Evolutionary conservation across 2,888 invertebrate genomes (phyloP).

Genomic region (Idaea aversata): DNA sequence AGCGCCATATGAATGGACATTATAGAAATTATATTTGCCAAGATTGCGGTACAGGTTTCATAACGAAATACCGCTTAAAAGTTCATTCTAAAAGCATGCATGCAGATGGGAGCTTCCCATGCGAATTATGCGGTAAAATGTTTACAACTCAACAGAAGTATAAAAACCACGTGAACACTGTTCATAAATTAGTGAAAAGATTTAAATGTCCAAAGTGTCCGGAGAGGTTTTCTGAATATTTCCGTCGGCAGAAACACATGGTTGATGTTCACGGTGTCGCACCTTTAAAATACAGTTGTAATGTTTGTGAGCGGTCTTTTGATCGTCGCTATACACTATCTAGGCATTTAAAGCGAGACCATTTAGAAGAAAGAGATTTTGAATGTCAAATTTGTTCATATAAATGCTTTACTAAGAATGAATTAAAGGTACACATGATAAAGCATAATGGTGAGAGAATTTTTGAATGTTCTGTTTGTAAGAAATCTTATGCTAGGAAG

Average conservation of each 20-base stretch:
- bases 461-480: slow-evolving; percentile 61
- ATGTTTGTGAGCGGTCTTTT: slow-evolving; percentile 28
- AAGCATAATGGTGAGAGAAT: slow-evolving; percentile 43
- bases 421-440: slow-evolving; percentile 29
- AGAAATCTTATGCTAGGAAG: slow-evolving; percentile 51
- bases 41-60: slow-evolving; percentile 59
- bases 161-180: slow-evolving; percentile 37
- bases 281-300: slow-evolving; percentile 30
- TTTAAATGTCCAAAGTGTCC: slow-evolving; percentile 42
- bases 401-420: slow-evolving; percentile 45
- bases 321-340: slow-evolving; percentile 26
- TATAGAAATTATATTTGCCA: slow-evolving; percentile 65
- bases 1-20: slow-evolving; percentile 69
- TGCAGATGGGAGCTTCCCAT: slow-evolving; percentile 18
- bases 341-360: slow-evolving; percentile 29
- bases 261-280: slow-evolving; percentile 35
- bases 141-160: slow-evolving; percentile 38
- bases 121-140: slow-evolving; percentile 43
- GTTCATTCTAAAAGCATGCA: slow-evolving; percentile 46
- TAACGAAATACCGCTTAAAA: slow-evolving; percentile 52
- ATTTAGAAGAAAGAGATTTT: slow-evolving; percentile 26
- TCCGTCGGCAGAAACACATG: slow-evolving; percentile 42
- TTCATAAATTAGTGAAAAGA: slow-evolving; percentile 41
- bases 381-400: slow-evolving; percentile 44
- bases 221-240: slow-evolving; percentile 44